These are phyloP conservation scores for Hedychridium roseum DNA, from an alignment of 2,888 invertebrate genomes.

Conservation along the genomic window DNA sequence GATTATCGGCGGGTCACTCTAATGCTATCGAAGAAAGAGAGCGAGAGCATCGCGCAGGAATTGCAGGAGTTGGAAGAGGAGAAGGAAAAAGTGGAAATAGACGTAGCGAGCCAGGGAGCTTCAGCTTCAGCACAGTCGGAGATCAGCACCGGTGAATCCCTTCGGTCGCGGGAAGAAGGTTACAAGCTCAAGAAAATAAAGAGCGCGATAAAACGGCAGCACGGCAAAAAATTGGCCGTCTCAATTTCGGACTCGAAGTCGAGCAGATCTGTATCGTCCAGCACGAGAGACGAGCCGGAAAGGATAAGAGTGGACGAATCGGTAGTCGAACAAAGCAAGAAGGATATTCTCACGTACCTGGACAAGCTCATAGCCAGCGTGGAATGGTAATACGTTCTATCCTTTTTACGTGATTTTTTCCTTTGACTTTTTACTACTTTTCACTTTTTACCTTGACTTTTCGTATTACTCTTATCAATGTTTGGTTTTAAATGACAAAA, in stretches of 20 bases:
- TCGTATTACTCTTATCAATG: too few relatives aligned
- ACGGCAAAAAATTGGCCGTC: not conserved
- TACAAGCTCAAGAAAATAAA: too few relatives aligned
- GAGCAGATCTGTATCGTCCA: not conserved
- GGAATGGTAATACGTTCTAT: constrained; percentile 42
- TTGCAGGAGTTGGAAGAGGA: not conserved
- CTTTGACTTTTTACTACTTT: not conserved
- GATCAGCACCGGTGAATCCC: too few relatives aligned
- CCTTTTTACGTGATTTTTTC: not conserved
- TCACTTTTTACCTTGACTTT: not conserved
- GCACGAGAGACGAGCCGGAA: too few relatives aligned
- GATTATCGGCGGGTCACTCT: constrained; percentile 69
- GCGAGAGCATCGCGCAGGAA: too few relatives aligned
- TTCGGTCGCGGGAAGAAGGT: not conserved
- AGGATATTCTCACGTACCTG: constrained; percentile 46
- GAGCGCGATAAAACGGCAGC: not conserved
- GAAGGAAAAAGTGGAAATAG: too few relatives aligned
- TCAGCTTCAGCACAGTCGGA: too few relatives aligned
- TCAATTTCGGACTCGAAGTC: not conserved
- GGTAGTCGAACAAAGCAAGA: constrained; percentile 39
- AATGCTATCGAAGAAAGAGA: not conserved
- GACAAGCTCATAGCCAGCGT: constrained; percentile 48
- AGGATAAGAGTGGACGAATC: constrained; percentile 12
- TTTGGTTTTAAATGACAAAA: too few relatives aligned
- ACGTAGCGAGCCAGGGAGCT: too few relatives aligned